Evolutionary conservation across 92 coral and sea anemone genomes (phyloP), one percentile per base, ranked within the genome.

Genomic region (Zoanthus sansibaricus): DNA sequence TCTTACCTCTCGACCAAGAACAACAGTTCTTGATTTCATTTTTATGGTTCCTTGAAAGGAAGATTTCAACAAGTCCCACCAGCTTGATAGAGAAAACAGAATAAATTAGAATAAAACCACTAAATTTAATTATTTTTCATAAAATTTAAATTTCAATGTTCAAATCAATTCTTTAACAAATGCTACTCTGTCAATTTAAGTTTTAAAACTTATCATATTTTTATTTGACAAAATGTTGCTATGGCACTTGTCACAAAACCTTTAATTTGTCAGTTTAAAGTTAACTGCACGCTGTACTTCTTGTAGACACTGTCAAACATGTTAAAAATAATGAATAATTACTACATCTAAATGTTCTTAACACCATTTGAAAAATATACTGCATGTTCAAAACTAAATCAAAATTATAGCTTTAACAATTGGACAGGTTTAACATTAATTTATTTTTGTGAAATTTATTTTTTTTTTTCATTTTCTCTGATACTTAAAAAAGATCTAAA

Each of bases 21-120:
- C 95, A 49, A 96, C 99, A 46, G 99, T 96, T 54, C 98, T 91
- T 69, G 96, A 83, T 76, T 93, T 93, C 97, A 92, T 87, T 55
- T 95, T 98, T 62, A 92, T 89, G 44, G 71, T 92, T 46, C 98
- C 99, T 64, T 71, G 84, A 68, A 96, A 75, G 48, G 75, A 93
- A 12, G 87, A 89, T n/a, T 87, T 82, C 32, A 91, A 78, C 76
- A 94, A 93, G 62, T 58, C 77, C 86, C 88, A 78, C 42, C 82
- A 89, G 54, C 78, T 77, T 14, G 10, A 46, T 1, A 9, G 30
- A 25, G 14, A 72, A 61, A 17, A 42, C 52, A 46, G 13, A 72
- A 82, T 61, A 77, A 49, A 16, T 52, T 6, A 86, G n/a, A 76
- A n/a, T 62, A 10, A 10, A 62, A 62, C 18, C 69, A 16, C 25